Conservation (phyloP, 1,140 invertebrate species). For the Nasonia vitripennis region DNA sequence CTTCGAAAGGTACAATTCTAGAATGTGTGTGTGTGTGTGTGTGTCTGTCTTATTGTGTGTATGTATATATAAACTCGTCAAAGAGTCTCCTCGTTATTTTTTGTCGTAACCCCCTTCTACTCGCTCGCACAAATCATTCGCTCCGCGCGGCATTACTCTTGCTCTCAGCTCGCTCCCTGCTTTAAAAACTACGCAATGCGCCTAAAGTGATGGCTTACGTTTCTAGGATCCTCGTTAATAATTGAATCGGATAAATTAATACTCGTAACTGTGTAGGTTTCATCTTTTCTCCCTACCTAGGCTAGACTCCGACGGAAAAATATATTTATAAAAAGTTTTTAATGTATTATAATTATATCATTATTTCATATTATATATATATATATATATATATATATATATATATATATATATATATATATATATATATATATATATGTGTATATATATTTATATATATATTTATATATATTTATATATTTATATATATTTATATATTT, state of each 20-base stretch:
- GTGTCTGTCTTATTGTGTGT: background rate
- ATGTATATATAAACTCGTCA: conserved; percentile 38
- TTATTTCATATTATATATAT: conserved; percentile 52
- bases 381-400: conserved; percentile 38
- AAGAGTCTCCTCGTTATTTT: conserved; percentile 22
- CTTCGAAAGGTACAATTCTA: conserved; percentile 42
- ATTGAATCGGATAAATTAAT: conserved; percentile 73
- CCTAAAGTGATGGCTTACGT: conserved; percentile 68
- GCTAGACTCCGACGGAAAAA: conserved; percentile 76
- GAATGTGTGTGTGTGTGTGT: conserved; percentile 31
- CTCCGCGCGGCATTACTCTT: conserved; percentile 56
- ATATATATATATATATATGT: conserved; percentile 34
- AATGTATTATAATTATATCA: conserved; percentile 70
- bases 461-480: conserved; percentile 60
- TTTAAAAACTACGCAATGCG: conserved; percentile 66
- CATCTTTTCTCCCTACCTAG: conserved; percentile 67
- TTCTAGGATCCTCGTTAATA: conserved; percentile 69
- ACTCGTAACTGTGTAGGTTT: conserved; percentile 71
- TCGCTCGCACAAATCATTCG: conserved; percentile 56
- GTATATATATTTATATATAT: conserved; percentile 57
- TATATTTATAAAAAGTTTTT: conserved; percentile 77
- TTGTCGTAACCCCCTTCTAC: conserved; percentile 26
- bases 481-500: conserved; percentile 54
- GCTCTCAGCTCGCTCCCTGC: conserved; percentile 50
- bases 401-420: conserved; percentile 54